Evolutionary conservation across 2,888 invertebrate genomes (phyloP).

Genomic region (Campoplex capitator): DNA sequence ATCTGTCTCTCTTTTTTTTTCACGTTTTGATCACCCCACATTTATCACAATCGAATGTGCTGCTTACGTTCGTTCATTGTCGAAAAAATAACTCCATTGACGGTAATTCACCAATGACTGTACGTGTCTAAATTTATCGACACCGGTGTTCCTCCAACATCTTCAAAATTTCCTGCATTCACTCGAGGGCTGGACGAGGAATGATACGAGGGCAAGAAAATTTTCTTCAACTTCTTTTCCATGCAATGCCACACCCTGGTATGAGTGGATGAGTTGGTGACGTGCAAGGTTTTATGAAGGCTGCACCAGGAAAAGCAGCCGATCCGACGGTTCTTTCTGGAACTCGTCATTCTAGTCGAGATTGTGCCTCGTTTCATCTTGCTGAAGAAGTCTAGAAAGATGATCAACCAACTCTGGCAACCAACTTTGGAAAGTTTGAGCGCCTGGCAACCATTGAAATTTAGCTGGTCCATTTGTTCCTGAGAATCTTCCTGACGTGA

Average conservation of each 20-base stretch:
- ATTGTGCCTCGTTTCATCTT: conserved; percentile 64
- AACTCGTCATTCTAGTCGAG: conserved; percentile 47
- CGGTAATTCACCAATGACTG: not conserved
- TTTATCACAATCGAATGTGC: conserved; percentile 4
- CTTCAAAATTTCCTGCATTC: conserved; percentile 12
- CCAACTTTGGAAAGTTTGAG: conserved; percentile 53
- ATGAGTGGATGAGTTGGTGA: conserved; percentile 30
- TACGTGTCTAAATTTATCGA: conserved; percentile 17
- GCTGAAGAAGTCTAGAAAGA: conserved; percentile 43
- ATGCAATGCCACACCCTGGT: not conserved
- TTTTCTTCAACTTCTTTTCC: conserved; percentile 36
- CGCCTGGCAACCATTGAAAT: conserved; percentile 48
- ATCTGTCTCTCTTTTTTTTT: conserved; percentile 31
- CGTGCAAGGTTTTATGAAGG: conserved; percentile 4
- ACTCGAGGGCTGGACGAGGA: not conserved
- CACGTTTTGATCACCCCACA: not conserved
- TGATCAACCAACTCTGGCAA: conserved; percentile 32
- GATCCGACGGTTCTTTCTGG: conserved; percentile 29
- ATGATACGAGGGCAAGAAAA: conserved; percentile 35
- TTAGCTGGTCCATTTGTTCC: conserved; percentile 56
- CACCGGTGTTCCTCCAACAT: not conserved
- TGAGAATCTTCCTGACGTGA: conserved; percentile 45
- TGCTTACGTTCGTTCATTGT: not conserved
- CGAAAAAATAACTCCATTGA: conserved; percentile 9
- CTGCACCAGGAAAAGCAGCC: conserved; percentile 36